Evolutionary conservation across 1,140 invertebrate genomes (phyloP).

Genomic region (Drosophila parabipectinata): DNA sequence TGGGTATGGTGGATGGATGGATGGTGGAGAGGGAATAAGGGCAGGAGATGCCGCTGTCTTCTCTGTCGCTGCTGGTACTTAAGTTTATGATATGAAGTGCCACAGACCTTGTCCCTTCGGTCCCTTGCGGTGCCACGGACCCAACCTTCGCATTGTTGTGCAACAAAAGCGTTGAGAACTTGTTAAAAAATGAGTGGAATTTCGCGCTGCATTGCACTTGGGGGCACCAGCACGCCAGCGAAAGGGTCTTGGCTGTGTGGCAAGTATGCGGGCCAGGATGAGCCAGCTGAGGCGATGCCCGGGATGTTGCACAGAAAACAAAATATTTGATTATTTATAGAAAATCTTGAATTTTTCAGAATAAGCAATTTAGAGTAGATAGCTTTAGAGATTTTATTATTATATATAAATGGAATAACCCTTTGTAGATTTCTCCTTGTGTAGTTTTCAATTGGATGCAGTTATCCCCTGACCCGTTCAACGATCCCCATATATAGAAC

Average conservation of each 20-base stretch:
- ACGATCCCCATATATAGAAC: constrained; percentile 18
- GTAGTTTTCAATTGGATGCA: constrained; percentile 34
- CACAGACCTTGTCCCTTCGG: constrained; percentile 24
- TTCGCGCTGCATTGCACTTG: constrained; percentile 79
- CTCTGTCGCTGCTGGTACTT: constrained; percentile 41
- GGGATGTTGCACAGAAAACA: constrained; percentile 31
- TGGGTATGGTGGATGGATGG: not conserved
- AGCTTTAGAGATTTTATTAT: too few relatives aligned
- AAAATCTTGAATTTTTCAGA: not conserved
- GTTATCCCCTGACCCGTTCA: constrained; percentile 24
- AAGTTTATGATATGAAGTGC: constrained; percentile 63
- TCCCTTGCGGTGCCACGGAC: constrained; percentile 11
- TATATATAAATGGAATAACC: not conserved
- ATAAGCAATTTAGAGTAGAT: too few relatives aligned
- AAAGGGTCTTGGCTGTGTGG: constrained; percentile 25
- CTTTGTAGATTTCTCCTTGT: constrained; percentile 6
- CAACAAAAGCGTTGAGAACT: constrained; percentile 78
- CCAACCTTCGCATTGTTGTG: constrained; percentile 73
- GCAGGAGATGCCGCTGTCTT: constrained; percentile 25
- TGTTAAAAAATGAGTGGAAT: constrained; percentile 81
- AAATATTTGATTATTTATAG: not conserved
- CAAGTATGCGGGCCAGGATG: constrained; percentile 23
- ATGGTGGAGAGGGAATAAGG: constrained; percentile 9
- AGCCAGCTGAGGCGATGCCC: constrained; percentile 19
- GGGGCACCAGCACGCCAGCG: constrained; percentile 28